Conservation (phyloP, 2,797 vertebrate genomes). For the Geotrypetes seraphini region DNA sequence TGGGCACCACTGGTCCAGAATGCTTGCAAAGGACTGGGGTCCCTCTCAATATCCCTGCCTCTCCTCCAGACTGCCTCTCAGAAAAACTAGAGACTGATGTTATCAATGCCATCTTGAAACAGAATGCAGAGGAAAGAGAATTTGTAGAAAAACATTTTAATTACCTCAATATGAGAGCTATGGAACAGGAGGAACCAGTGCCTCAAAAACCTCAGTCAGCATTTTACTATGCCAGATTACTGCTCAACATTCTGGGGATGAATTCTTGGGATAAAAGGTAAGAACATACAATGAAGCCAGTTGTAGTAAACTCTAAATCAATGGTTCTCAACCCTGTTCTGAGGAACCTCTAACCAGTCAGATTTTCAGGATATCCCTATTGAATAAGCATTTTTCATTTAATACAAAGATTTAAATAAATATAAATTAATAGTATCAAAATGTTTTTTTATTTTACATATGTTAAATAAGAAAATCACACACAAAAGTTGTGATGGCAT, state of each 20-base stretch:
- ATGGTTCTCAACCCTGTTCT: no score
- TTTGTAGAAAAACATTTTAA: constrained; percentile 79
- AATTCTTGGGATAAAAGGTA: constrained; percentile 99
- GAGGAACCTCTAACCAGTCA: no score
- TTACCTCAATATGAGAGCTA: constrained; percentile 83
- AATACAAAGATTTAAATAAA: no score
- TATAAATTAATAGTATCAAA: no score
- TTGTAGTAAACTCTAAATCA: no score
- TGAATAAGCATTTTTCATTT: no score
- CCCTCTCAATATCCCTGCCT: constrained; percentile 87
- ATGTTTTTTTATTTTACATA: no score
- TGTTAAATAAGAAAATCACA: no score
- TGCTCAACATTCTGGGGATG: constrained; percentile 94
- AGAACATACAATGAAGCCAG: no score
- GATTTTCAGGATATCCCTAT: no score
- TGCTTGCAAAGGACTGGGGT: constrained; percentile 89
- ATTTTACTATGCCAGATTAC: constrained; percentile 94
- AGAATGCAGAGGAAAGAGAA: constrained; percentile 84
- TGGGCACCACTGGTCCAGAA: constrained; percentile 90
- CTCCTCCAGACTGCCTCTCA: constrained; percentile 83
- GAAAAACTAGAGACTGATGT: constrained; percentile 97
- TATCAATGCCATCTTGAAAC: constrained; percentile 93
- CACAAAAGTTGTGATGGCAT: no score
- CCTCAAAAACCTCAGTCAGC: constrained; percentile 84
- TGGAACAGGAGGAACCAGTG: constrained; percentile 76